These are phyloP conservation scores for Oncorhynchus tshawytscha DNA, from an alignment of 2,113 vertebrate genomes.

Conservation along the genomic window DNA sequence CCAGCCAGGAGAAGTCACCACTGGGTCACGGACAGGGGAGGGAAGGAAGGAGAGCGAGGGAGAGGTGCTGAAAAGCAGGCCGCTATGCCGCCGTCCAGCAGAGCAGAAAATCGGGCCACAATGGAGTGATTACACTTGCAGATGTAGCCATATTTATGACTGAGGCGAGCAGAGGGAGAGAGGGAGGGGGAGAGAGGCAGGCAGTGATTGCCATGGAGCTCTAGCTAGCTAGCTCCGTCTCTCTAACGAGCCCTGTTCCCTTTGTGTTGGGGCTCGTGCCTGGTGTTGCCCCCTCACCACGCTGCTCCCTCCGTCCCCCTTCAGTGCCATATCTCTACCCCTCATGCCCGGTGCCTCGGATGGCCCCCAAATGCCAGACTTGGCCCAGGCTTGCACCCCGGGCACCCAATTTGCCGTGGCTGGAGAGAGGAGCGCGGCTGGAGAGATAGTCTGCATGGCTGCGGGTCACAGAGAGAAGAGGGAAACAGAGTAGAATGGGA, in stretches of 20 bases:
- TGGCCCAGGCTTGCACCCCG: conserved; percentile 48
- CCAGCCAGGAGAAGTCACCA: conserved; percentile 13
- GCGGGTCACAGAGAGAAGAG: neutral
- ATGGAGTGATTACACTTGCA: conserved; percentile 96
- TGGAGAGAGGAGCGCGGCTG: conserved; percentile 22
- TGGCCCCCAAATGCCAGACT: neutral
- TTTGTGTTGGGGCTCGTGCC: conserved; percentile 58
- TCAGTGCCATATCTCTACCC: neutral
- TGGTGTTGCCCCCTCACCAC: conserved; percentile 42
- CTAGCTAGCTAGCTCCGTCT: conserved; percentile 35
- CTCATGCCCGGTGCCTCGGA: conserved; percentile 26
- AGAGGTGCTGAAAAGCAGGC: conserved; percentile 84
- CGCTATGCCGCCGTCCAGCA: conserved; percentile 88
- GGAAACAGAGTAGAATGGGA: neutral
- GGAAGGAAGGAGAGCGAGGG: conserved; percentile 76
- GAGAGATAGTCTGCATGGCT: neutral
- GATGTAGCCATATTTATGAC: conserved; percentile 69
- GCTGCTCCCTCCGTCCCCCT: conserved; percentile 22
- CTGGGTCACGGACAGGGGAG: conserved; percentile 59
- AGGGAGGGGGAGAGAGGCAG: conserved; percentile 77
- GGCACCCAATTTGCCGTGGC: conserved; percentile 70
- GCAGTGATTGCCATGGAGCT: conserved; percentile 59
- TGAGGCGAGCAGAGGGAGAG: conserved; percentile 35
- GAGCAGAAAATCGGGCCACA: conserved; percentile 98
- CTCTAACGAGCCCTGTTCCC: conserved; percentile 63